Evolutionary conservation across 2,888 invertebrate genomes (phyloP), one percentile per base, ranked within the genome.

Genomic region (Troides oblongomaculatus): DNA sequence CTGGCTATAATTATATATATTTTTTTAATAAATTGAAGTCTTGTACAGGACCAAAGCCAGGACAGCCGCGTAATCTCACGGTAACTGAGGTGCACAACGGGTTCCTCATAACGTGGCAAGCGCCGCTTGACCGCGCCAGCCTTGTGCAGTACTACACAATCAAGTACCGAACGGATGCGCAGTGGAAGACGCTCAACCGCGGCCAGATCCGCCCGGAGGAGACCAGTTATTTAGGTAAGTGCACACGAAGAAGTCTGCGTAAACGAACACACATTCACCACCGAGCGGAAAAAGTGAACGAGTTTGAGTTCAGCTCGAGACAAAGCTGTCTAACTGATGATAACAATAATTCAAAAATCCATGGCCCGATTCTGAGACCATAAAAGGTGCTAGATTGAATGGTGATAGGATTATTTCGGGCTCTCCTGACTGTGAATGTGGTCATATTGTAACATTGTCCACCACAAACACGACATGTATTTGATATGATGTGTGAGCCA

Each of bases 81-180:
- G 97, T 98, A 74, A 96, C 96, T 64, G 97, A 97, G 91, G 95
- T 97, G 75, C 95, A 96, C 86, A 97, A 97, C 86, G 97, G 97
- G 76, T 97, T 98, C 90, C 94, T 97, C 77, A 97, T 98, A 85
- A 95, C 97, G 79, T 98, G 98, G 98, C 96, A 96, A 90, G 94
- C 95, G 78, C 98, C 98, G 43, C 83, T 95, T 77, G 97, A 98
- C 86, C 94, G 95, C 77, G 94, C 96, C 67, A 95, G 96, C 81
- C 94, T 97, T 73, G 95, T 98, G 77, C 96, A 96, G 89, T 96
- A 97, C 93, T 98, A 98, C 92, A 96, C 96, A 75, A 97, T 98
- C 89, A 97, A 97, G 92, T 98, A 97, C 92, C 95, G 96, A 84
- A 97, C 97, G 64, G 97, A 97, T 86, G 96, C 97, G 74, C 95